Conservation (phyloP, 2,113 vertebrate species). For the Saguinus imperator region DNA sequence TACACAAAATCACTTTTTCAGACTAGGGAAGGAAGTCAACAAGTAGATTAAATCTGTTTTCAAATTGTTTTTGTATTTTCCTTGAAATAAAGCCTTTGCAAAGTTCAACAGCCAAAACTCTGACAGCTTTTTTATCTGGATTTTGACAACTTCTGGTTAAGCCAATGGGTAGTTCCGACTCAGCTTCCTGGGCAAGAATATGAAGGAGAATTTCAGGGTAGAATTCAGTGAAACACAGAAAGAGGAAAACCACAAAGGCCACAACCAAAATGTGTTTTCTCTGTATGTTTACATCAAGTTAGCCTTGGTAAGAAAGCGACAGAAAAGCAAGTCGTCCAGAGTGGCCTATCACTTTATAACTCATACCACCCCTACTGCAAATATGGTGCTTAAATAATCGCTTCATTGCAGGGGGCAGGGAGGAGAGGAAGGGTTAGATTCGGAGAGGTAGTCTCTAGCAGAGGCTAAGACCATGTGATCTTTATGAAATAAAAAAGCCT, state of each 20-base stretch:
- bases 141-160: slow-evolving; percentile 6
- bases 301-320: not conserved
- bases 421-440: not conserved
- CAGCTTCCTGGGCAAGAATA: not conserved
- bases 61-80: not conserved
- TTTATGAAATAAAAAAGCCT: not conserved
- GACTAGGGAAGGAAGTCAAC: not conserved
- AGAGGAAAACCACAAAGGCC: not conserved
- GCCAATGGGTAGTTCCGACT: not conserved
- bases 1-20: not conserved
- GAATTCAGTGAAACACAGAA: not conserved
- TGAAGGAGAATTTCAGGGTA: not conserved
- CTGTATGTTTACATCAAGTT: not conserved
- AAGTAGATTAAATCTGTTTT: not conserved
- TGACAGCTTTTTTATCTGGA: not conserved
- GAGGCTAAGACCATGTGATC: not conserved
- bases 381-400: not conserved
- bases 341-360: not conserved
- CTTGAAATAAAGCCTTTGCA: slow-evolving; percentile 32
- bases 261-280: not conserved
- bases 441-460: not conserved
- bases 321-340: not conserved
- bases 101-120: not conserved
- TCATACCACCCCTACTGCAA: not conserved
- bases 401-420: not conserved